These are phyloP conservation scores for Pelusios castaneus DNA, from an alignment of 2,113 vertebrate genomes.

Conservation along the genomic window DNA sequence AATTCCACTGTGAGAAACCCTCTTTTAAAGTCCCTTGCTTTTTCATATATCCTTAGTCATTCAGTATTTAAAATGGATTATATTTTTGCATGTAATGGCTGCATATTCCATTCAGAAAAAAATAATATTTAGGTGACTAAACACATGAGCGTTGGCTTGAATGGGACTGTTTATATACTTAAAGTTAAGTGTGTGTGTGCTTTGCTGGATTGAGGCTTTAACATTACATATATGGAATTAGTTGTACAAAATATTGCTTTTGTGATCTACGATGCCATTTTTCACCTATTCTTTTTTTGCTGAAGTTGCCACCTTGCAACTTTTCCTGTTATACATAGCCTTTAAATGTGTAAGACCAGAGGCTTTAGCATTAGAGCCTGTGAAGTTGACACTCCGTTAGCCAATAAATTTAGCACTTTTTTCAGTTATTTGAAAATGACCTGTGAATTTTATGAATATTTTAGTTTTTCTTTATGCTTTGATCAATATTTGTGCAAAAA, in stretches of 20 bases:
- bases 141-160: not conserved
- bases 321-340: not conserved
- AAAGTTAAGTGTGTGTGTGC: not conserved
- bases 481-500: not conserved
- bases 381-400: not conserved
- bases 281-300: not conserved
- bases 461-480: not conserved
- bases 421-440: not conserved
- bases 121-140: not conserved
- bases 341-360: not conserved
- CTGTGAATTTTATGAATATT: not conserved
- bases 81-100: not conserved
- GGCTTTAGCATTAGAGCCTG: not conserved
- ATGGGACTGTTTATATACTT: not conserved
- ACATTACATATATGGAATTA: conserved; percentile 4
- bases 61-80: not conserved
- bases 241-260: not conserved
- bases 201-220: conserved; percentile 38
- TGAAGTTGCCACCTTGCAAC: not conserved
- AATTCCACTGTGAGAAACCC: not conserved
- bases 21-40: not conserved
- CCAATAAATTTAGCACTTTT: not conserved
- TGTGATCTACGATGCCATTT: not conserved
- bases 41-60: not conserved
- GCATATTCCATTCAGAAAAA: not conserved